Evolutionary conservation across 2,888 invertebrate genomes (phyloP), one percentile per base, ranked within the genome.

Genomic region (Leucophenga maculata): DNA sequence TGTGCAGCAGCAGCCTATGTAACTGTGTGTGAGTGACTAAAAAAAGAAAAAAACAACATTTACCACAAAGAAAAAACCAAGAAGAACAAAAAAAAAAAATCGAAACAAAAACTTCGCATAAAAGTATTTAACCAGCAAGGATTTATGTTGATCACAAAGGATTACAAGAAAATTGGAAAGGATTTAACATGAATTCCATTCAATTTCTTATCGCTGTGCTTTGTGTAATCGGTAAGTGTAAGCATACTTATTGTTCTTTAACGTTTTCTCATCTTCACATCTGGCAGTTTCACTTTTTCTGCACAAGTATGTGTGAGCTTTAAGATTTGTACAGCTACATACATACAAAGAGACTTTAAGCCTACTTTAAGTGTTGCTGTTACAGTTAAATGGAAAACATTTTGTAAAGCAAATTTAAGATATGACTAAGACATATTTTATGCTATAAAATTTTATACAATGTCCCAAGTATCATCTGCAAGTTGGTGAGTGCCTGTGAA

Each of bases 151-250:
- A 78, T 76, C 78, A 74, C 72, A 71, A 69, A 72, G 86, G 82
- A 81, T 82, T 84, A 84, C 79, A 71, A 75, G 69, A 67, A 77
- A 76, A 78, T 79, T 79, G 75, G 72, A 85, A 83, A 82, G 81
- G 84, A 82, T 79, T 86, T 79, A 83, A 75, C 73, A 86, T 86
- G 86, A 82, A 79, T 76, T 76, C 77, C 72, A 77, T 79, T 72
- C 76, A 77, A 78, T 76, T 76, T 72, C 76, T 78, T 77, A 79
- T 79, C 68, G 76, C 74, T 69, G 70, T 75, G 54, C 74, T 78
- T 50, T 73, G 76, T 74, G 76, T 76, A 72, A 77, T 78, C 75
- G 79, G 79, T 79, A 75, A 74, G 79, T 78, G 69, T 68, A 32
- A 18, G 11, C 52, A 16, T 13, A 52, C 16, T n/a, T 32, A 32